Evolutionary conservation across 2,888 invertebrate species (phyloP), one percentile per base, ranked within the genome.

Genomic region (Pristionchus mayeri): DNA sequence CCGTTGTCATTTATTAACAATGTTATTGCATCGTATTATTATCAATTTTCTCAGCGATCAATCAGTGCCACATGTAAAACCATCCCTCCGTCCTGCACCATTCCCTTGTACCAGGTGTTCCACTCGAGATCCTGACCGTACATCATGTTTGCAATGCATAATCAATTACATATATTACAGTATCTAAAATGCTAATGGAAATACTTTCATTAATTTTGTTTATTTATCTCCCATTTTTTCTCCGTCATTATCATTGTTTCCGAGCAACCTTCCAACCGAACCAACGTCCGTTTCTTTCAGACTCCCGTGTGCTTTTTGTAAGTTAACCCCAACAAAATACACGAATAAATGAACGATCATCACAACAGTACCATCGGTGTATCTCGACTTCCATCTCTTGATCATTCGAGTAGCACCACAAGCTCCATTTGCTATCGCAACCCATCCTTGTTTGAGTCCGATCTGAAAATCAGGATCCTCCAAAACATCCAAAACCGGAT

Each of bases 381-480:
- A n/a, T 57, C 27, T 57, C 57, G 57, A 57, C 27, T 57, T 57
- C 57, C 57, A 57, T 57, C 57, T 63, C 63, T 63, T 63, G 63
- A 63, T 63, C 13, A 34, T 27, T 3, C 27, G 11, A 3, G 63
- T 30, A 13, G 63, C 63, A 30, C 63, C 63, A 13, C 63, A 63
- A 30, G 63, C 63, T 6, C 63, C 63, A 13, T 30, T 27, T 18
- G 27, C 13, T 0, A 27, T 16, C 0, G 63, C 27, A 16, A 34
- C 63, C 63, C 63, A 63, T 34, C 63, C 63, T 18, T 30, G 63
- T 24, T 63, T 63, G 30, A 63, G 63, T 18, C 63, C 63, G 34
- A 16, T 34, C 63, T 63, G 18, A 27, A 60, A 6, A 27, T 27
- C 52, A 52, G 3, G 52, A n/a, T n/a, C n/a, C n/a, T n/a, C n/a